These are phyloP conservation scores for Sarcophaga rosellei DNA, from an alignment of 2,888 invertebrate species.

Conservation along the genomic window DNA sequence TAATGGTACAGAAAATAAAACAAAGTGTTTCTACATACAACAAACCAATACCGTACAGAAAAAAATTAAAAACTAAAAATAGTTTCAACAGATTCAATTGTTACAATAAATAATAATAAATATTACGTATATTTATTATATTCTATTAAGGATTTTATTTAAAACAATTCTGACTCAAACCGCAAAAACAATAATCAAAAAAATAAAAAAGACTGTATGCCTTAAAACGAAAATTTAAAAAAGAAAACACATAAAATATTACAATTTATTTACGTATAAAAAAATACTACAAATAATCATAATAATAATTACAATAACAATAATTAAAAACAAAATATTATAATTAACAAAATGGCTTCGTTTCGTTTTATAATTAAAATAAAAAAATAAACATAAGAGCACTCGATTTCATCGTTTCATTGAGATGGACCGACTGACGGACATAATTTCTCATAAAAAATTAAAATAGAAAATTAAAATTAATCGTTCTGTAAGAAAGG, in stretches of 20 bases:
- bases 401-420: constrained; percentile 38
- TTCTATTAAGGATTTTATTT: background rate
- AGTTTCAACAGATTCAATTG: background rate
- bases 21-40: constrained; percentile 7
- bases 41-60: background rate
- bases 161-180: constrained; percentile 23
- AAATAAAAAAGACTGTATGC: background rate
- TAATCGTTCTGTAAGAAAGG: constrained; percentile 71
- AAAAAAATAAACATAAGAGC: constrained; percentile 41
- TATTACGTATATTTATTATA: background rate
- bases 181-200: constrained; percentile 23
- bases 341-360: constrained; percentile 53
- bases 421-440: constrained; percentile 38
- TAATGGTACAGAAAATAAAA: constrained; percentile 14
- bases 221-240: constrained; percentile 38
- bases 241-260: background rate
- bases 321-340: constrained; percentile 33
- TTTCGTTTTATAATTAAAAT: constrained; percentile 42
- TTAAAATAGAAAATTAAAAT: constrained; percentile 39
- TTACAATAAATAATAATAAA: too few species aligned
- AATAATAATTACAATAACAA: constrained; percentile 44
- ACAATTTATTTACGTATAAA: constrained; percentile 46
- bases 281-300: constrained; percentile 16
- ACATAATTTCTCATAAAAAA: constrained; percentile 36
- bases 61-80: background rate